Base-by-base conservation (phyloP, 2,797 vertebrate species). In the Rhyacichthys aspro region DNA sequence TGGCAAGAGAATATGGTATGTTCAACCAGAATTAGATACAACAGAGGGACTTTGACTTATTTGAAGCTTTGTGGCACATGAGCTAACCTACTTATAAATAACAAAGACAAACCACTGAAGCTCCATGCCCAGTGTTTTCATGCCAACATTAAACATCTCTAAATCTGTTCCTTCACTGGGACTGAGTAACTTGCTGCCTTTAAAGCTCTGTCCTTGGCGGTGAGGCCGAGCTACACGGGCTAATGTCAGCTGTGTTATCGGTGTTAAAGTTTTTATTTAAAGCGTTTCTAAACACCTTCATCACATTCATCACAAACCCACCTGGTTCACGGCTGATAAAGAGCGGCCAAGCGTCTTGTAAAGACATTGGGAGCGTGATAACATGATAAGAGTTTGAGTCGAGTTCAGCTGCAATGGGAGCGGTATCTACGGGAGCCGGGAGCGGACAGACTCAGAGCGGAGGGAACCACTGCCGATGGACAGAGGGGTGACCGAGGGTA, bases 301-400 rank as follows among this genome's bases (percentile, higher is more conserved):
- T 32, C 15, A 10, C 3, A 9, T 9, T n/a, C 1, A 28, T 8
- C 55, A 32, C 8, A 4, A 28, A 59, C 82, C 53, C 90, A 95
- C 94, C 94, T 94, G 93, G 63, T 84, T 90, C 32, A 90, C 85
- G 18, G 90, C 90, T 11, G 90, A 88, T 59, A 94, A 79, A n/a
- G 93, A 90, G 34, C 93, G 90, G 58, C 90, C 89, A 14, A 95
- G 74, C 14, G 88, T 87, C 87, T 90, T 86, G 70, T 86, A 91
- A 53, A 93, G 72, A 63, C 90, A 91, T 23, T 90, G 90, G 8
- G 90, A 92, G 33, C 88, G 88, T 23, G 90, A 92, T 32, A 94
- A 74, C 94, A 94, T 36, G 1, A 43, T 85, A 14, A 62, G 11
- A 39, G 12, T 55, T 6, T 5, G 48, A 16, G 1, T 44, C 39